Base-by-base conservation (phyloP, 2,888 invertebrate species). In the Cataglyphis albicans region DNA sequence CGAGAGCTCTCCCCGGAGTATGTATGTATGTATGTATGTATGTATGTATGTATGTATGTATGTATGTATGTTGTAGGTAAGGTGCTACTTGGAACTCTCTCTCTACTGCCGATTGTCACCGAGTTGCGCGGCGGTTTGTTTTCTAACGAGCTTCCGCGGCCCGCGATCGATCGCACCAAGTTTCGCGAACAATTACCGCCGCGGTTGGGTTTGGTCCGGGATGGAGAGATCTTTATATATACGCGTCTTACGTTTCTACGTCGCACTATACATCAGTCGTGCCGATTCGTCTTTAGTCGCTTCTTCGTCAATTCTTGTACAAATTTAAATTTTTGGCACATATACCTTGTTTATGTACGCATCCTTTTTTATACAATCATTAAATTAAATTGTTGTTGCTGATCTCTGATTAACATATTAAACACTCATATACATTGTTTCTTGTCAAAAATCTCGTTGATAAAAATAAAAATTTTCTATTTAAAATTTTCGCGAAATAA, bases 121-220 rank as follows among this genome's bases (percentile, higher is more conserved):
- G 65, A 25, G 68, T 48, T 10, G n/a, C 10, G 44, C 21, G 68
- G 44, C 44, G 68, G 68, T 78, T 78, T 78, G 78, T 78, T 70
- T 70, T 70, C 68, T 70, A 78, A 78, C 68, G 68, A 80, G 78
- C 59, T 80, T 80, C 70, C 78, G 57, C 57, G 44, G 41, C 64
- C 52, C 32, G 78, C 59, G 70, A 80, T 80, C 78, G 59, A 80
- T 80, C 59, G 67, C 78, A 59, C 7, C n/a, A 78, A 78, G 78
- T 68, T 78, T 78, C 78, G 57, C 68, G 32, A 78, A 78, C 78
- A 78, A 78, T 78, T 78, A 78, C 78, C 52, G 65, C 78, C 32
- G 59, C 78, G 57, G 68, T 12, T 41, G 21, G 68, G 21, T 67
- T 41, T 38, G 5, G 76, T 67, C 57, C 52, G 9, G 76, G 9